phyloP scores from a whole-genome alignment of 2,888 invertebrate species.

The Cacoxenus indagator region DNA sequence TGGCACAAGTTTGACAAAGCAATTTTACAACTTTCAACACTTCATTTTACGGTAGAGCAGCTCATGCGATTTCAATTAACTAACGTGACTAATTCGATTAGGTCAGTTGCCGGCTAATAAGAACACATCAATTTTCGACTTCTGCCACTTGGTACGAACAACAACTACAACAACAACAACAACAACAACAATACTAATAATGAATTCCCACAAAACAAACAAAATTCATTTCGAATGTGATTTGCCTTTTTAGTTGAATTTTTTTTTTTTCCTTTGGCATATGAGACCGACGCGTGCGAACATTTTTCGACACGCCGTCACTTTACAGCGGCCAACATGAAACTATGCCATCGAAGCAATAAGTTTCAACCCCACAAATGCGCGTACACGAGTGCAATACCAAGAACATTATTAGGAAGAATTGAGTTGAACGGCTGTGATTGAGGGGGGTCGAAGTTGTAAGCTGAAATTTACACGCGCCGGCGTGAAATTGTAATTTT shows the following conservation, averaged over 20 bases:
- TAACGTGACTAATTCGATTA: conserved; percentile 56
- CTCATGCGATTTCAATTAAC: conserved; percentile 59
- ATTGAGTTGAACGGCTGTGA: neutral
- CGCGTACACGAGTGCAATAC: too few relatives aligned
- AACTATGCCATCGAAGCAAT: conserved; percentile 40
- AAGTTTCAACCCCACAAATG: conserved; percentile 57
- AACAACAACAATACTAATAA: conserved; percentile 4
- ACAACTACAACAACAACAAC: conserved; percentile 9
- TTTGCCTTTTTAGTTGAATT: neutral
- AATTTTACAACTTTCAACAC: conserved; percentile 30
- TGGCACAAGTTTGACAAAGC: conserved; percentile 33
- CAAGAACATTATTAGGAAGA: conserved; percentile 27
- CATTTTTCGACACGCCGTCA: conserved; percentile 36
- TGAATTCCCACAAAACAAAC: conserved; percentile 56
- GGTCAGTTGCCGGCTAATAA: conserved; percentile 37
- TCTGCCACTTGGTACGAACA: conserved; percentile 40
- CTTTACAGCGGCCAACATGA: conserved; percentile 25
- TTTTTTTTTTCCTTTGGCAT: conserved; percentile 45
- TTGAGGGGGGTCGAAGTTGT: conserved; percentile 5
- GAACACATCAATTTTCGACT: conserved; percentile 40
- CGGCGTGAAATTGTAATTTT: conserved; percentile 40
- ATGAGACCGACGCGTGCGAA: conserved; percentile 43
- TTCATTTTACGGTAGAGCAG: neutral
- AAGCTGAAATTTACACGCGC: conserved; percentile 32
- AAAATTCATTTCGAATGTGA: conserved; percentile 28